Conservation (phyloP, 2,797 vertebrate genomes). For the Dryobates pubescens region DNA sequence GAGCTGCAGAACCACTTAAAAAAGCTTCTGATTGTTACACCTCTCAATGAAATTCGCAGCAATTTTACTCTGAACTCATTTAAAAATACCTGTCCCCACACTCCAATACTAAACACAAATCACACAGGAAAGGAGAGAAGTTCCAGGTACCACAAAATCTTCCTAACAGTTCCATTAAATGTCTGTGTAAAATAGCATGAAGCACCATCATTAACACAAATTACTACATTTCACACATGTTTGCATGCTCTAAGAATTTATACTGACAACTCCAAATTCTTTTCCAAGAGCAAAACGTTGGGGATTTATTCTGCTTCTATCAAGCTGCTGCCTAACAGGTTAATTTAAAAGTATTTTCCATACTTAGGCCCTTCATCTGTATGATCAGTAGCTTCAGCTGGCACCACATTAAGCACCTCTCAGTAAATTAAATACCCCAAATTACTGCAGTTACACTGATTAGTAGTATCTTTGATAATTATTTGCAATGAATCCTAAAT, state of each 20-base stretch:
- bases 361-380: not conserved
- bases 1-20: not conserved
- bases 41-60: not conserved
- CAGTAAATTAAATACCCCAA: not conserved
- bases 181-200: not conserved
- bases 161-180: not conserved
- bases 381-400: not conserved
- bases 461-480: not conserved
- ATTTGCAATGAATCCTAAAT: not conserved
- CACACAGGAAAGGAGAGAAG: not conserved
- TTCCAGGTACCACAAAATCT: not conserved
- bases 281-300: not conserved
- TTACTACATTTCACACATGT: not conserved
- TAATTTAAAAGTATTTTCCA: not conserved
- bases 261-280: not conserved
- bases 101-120: not conserved
- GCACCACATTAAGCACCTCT: not conserved
- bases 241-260: not conserved
- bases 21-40: not conserved
- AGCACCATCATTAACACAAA: not conserved
- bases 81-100: not conserved
- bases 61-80: not conserved
- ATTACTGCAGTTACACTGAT: not conserved
- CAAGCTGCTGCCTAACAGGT: not conserved
- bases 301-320: not conserved